Base-by-base conservation (phyloP, 2,888 invertebrate genomes). In the Ethmia dodecea region DNA sequence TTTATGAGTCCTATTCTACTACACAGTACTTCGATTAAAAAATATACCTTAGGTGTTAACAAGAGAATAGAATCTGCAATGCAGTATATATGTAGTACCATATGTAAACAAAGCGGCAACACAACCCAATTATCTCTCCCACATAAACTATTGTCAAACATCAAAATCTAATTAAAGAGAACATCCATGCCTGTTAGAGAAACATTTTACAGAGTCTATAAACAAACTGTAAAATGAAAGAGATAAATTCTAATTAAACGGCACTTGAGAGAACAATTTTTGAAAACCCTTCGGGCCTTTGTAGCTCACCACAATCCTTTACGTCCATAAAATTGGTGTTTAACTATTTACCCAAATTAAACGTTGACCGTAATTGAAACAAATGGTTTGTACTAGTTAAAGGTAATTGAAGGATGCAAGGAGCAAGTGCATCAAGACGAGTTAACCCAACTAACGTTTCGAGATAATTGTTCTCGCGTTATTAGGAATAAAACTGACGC, bases 271-370 rank as follows among this genome's bases (percentile, higher is more conserved):
- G 10, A 6, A 72, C 72, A 75, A 71, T 73, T 74, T 74, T 71
- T 56, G 58, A 68, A 75, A 75, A 74, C 74, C 72, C 72, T 75
- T 76, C 46, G 46, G 45, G 49, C 54, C 62, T 60, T 57, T 59
- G 45, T 52, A 48, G 55, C 45, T 50, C 56, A 65, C 74, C 71
- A 72, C 70, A 68, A 74, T 72, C 71, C 59, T 65, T 54, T 59
- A 56, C 61, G 59, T 51, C 78, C 78, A 76, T 81, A 77, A 79
- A 81, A 80, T 78, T 79, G 78, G 72, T 80, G 76, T 83, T 80
- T 77, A 75, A 71, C 75, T 65, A 77, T 83, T 80, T 77, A 75
- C 72, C 75, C 65, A 78, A 83, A 83, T 83, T 81, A 77, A 83
- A 69, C 64, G 67, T 57, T 53, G 61, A 45, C 52, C 62, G 66